Conservation (phyloP, 64 coral and sea anemone genomes). For the Actinia equina region DNA sequence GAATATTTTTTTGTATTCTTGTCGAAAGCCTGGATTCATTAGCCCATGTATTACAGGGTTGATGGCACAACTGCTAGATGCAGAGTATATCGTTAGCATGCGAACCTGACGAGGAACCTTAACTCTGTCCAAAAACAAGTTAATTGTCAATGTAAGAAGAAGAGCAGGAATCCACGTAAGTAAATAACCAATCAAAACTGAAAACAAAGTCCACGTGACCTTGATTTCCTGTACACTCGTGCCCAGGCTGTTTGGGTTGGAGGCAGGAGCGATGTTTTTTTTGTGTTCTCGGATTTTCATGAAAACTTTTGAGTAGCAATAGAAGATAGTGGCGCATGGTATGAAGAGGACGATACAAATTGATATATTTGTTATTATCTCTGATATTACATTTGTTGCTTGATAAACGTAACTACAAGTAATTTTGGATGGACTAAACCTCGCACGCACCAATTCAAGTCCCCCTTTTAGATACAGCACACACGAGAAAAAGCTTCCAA, state of each 20-base stretch:
- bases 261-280: not conserved
- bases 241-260: not conserved
- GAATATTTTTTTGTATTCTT: slow-evolving; percentile 7
- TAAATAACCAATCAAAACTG: not conserved
- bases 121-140: not conserved
- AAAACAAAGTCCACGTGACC: slow-evolving; percentile 38
- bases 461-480: not conserved
- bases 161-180: slow-evolving; percentile 28
- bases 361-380: not conserved
- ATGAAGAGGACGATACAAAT: not conserved
- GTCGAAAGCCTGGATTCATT: slow-evolving; percentile 18
- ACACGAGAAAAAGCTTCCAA: not conserved
- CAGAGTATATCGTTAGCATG: not conserved
- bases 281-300: slow-evolving; percentile 24
- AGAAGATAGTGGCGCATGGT: slow-evolving; percentile 9
- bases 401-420: not conserved
- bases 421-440: not conserved
- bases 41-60: slow-evolving; percentile 39
- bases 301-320: slow-evolving; percentile 45
- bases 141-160: not conserved
- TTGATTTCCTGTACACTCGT: slow-evolving; percentile 59
- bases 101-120: slow-evolving; percentile 20
- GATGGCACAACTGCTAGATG: not conserved
- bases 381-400: not conserved
- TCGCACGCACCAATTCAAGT: not conserved